Base-by-base conservation (phyloP, 2,888 invertebrate species). In the Lycia hirtaria region DNA sequence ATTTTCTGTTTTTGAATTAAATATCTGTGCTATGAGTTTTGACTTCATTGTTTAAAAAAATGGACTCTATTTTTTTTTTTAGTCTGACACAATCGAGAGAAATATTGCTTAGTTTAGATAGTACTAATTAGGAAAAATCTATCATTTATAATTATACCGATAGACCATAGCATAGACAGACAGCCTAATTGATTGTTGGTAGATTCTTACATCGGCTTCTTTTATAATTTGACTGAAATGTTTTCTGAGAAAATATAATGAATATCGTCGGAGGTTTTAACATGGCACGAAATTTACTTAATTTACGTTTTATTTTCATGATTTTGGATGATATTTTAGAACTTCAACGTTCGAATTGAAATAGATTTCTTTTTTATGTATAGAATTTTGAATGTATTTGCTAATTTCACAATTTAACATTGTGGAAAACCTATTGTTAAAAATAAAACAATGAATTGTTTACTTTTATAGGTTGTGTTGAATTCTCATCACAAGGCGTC, bases 21-120 rank as follows among this genome's bases (percentile, higher is more conserved):
- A n/a, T n/a, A n/a, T n/a, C n/a, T n/a, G n/a, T n/a, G n/a, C n/a
- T n/a, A n/a, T n/a, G n/a, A n/a, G n/a, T n/a, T 5, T 20, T 22
- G 12, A 0, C 5, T 20, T 38, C 1, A 2, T 12, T 38, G 20
- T 22, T 15, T 12, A 4, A 0, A 7, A 22, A 35, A 60, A 19
- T 41, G 32, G 52, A 40, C 56, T 44, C 38, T 28, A 35, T 30
- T 33, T n/a, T 33, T 53, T 73, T 64, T 72, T 71, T 69, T 75
- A 78, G 70, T 72, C 61, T 70, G 72, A 76, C 72, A 75, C 76
- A 69, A 69, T 70, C 62, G 78, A 83, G 83, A 85, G 81, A 84
- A 72, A 73, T 75, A 51, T 75, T 78, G 75, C 76, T 76, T 85
- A 83, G 78, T 75, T 78, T 75, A 75, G 72, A 72, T 81, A 78